Conservation (phyloP, 2,113 vertebrate genomes). For the Sander vitreus region DNA sequence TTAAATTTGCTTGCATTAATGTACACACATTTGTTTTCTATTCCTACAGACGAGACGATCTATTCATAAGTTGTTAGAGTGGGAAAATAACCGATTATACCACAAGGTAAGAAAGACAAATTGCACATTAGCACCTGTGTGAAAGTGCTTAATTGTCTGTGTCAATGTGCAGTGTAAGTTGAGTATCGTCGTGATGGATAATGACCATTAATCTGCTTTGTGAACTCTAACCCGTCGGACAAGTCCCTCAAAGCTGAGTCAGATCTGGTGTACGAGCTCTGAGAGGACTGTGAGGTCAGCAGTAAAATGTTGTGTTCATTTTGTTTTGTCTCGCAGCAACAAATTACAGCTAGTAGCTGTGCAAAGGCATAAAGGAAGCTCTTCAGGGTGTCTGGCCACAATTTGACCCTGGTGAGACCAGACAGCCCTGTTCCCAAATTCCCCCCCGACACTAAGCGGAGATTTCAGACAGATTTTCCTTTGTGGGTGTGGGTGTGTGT, state of each 20-base stretch:
- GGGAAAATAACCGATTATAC: slow-evolving; percentile 99
- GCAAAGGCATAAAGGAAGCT: slow-evolving; percentile 80
- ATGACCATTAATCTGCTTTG: slow-evolving; percentile 65
- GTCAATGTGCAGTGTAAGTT: slow-evolving; percentile 43
- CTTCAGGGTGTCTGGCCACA: slow-evolving; percentile 81
- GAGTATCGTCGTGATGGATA: slow-evolving; percentile 59
- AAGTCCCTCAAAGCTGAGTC: slow-evolving; percentile 60
- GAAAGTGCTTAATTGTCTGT: slow-evolving; percentile 51
- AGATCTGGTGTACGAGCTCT: slow-evolving; percentile 57
- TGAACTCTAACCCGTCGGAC: slow-evolving; percentile 59
- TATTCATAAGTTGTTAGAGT: slow-evolving; percentile 98
- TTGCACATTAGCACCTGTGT: slow-evolving; percentile 40
- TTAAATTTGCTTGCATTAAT: slow-evolving; percentile 22
- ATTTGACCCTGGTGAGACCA: slow-evolving; percentile 79
- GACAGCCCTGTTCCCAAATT: slow-evolving; percentile 71
- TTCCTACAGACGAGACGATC: slow-evolving; percentile 93
- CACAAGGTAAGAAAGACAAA: slow-evolving; percentile 90
- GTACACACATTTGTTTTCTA: slow-evolving; percentile 51
- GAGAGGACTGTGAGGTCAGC: slow-evolving; percentile 76
- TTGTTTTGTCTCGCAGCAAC: slow-evolving; percentile 83
- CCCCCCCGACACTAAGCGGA: slow-evolving; percentile 65
- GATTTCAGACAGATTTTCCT: slow-evolving; percentile 74
- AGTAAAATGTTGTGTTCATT: slow-evolving; percentile 77
- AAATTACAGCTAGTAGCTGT: slow-evolving; percentile 81
- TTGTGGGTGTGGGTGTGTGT: slow-evolving; percentile 37